Percentiles rank a stretch among this genome's conserved stretches.
Evolutionary conservation across 2,113 vertebrate genomes (phyloP).

Genomic region (Tragelaphus buxtoni): DNA sequence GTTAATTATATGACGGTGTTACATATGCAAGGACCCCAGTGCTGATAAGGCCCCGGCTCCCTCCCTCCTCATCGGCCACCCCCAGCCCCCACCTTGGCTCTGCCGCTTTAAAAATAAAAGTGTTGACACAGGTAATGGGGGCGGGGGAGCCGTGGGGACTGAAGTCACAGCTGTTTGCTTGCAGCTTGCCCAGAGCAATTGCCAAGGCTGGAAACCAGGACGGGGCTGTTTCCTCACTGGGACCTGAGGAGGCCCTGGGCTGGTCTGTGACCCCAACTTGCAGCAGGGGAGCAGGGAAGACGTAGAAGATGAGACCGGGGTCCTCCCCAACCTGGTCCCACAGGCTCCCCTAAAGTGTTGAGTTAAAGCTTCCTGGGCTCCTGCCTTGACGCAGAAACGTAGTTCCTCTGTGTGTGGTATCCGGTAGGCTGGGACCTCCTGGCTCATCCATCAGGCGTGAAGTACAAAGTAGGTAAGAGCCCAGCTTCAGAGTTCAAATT

Average conservation of each 20-base stretch:
- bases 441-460: background rate
- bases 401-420: background rate
- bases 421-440: background rate
- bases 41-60: conserved; percentile 76
- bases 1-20: conserved; percentile 91
- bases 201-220: background rate
- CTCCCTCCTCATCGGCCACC: conserved; percentile 48
- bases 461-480: background rate
- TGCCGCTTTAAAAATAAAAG: conserved; percentile 76
- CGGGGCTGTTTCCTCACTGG: background rate
- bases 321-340: background rate
- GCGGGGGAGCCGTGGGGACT: background rate
- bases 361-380: background rate
- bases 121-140: conserved; percentile 80
- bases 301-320: background rate
- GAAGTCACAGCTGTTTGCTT: conserved; percentile 66
- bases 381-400: background rate
- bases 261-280: background rate
- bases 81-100: conserved; percentile 18
- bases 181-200: conserved; percentile 5
- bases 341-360: background rate
- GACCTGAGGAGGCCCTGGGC: background rate
- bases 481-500: background rate
- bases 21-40: conserved; percentile 81
- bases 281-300: background rate